These are phyloP conservation scores for Centropus unirufus DNA, from an alignment of 2,113 vertebrate species.

Conservation along the genomic window DNA sequence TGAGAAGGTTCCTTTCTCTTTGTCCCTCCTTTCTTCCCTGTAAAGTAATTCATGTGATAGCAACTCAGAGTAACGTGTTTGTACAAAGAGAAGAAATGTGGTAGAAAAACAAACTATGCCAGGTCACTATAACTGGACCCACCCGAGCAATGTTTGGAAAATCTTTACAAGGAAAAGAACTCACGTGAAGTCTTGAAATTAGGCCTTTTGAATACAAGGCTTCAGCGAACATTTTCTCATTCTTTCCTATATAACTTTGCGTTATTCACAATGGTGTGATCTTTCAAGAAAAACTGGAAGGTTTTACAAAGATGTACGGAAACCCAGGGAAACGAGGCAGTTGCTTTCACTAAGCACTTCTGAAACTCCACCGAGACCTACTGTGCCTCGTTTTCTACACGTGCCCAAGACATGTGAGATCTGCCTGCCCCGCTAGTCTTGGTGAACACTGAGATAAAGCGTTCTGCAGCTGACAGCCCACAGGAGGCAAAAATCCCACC, in stretches of 20 bases:
- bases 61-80: not conserved
- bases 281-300: not conserved
- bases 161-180: fast-evolving
- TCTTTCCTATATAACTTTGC: fast-evolving
- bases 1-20: not conserved
- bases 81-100: not conserved
- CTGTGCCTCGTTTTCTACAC: not conserved
- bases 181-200: not conserved
- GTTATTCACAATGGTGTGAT: not conserved
- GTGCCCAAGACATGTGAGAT: not conserved
- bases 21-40: not conserved
- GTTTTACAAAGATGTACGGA: not conserved
- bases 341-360: not conserved
- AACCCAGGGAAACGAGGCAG: not conserved
- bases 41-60: not conserved
- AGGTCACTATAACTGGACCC: not conserved
- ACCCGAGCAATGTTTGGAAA: not conserved
- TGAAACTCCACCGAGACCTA: not conserved
- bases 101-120: not conserved
- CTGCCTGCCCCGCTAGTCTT: not conserved
- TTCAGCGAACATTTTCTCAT: not conserved
- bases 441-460: not conserved
- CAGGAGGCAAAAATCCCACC: not conserved
- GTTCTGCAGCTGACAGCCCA: not conserved
- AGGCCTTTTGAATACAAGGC: not conserved